A percentile compares a stretch with the other conserved stretches of the same genome.
These are phyloP conservation scores for Agrilus planipennis DNA, from an alignment of 1,140 invertebrate species.

Conservation along the genomic window DNA sequence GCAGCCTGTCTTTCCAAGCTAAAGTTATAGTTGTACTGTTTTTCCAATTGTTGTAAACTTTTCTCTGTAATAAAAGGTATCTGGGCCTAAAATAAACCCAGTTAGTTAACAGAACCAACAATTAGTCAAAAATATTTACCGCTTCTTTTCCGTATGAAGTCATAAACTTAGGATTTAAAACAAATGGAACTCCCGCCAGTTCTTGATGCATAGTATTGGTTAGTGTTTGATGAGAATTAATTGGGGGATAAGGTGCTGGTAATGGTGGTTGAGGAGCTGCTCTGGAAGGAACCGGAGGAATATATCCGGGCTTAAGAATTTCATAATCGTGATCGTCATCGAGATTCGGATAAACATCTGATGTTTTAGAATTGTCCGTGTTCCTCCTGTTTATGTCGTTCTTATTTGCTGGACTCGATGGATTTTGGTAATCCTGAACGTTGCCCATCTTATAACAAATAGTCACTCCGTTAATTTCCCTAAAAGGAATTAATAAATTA, in stretches of 20 bases:
- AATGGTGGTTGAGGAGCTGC: constrained; percentile 36
- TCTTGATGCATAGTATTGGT: constrained; percentile 35
- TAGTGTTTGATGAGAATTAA: constrained; percentile 20
- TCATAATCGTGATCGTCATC: constrained; percentile 47
- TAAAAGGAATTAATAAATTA: too few relatives aligned
- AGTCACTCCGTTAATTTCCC: constrained; percentile 62
- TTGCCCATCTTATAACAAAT: constrained; percentile 60
- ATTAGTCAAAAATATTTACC: constrained; percentile 17
- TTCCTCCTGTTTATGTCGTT: constrained; percentile 36
- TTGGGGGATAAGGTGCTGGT: constrained; percentile 47
- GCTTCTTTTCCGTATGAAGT: constrained; percentile 13
- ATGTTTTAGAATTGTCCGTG: constrained; percentile 34
- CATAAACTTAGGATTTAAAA: constrained; percentile 37
- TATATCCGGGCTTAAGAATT: constrained; percentile 41
- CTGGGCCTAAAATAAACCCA: constrained; percentile 19
- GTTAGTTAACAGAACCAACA: neutral
- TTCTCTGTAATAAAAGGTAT: constrained; percentile 26
- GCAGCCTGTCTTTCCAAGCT: constrained; percentile 28
- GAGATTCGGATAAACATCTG: constrained; percentile 8
- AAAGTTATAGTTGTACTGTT: constrained; percentile 32
- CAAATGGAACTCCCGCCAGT: constrained; percentile 52
- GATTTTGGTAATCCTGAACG: constrained; percentile 36
- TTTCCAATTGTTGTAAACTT: constrained; percentile 29
- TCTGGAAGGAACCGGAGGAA: constrained; percentile 32
- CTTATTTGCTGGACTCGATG: constrained; percentile 33